Percentiles rank a stretch among this genome's conserved stretches.
Evolutionary conservation across 2,888 invertebrate genomes (phyloP).

Genomic region (Ormyrus pomaceus): DNA sequence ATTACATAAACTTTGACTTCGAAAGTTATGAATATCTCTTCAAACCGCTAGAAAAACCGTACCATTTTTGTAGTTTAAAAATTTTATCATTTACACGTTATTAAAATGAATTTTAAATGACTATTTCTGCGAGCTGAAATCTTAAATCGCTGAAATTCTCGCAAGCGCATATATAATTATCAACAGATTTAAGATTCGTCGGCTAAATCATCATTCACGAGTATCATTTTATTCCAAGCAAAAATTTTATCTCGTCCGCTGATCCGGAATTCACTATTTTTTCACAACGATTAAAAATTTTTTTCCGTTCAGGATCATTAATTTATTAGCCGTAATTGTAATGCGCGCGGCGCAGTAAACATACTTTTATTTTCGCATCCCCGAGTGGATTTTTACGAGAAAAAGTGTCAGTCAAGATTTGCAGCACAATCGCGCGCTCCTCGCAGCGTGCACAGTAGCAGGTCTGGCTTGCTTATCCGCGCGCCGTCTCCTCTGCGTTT

Average conservation of each 20-base stretch:
- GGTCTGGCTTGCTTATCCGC: conserved; percentile 22
- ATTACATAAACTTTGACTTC: too few relatives aligned
- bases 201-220: conserved; percentile 30
- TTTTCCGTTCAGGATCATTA: background rate
- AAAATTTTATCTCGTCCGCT: background rate
- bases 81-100: too few relatives aligned
- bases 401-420: conserved; percentile 12
- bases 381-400: background rate
- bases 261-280: too few relatives aligned
- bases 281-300: background rate
- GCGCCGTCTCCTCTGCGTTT: conserved; percentile 32
- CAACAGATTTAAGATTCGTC: background rate
- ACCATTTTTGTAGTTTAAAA: too few relatives aligned
- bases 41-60: too few relatives aligned
- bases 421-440: background rate
- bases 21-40: too few relatives aligned
- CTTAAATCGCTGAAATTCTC: background rate
- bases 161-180: conserved; percentile 2
- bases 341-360: background rate
- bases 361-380: background rate
- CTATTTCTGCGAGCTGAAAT: background rate
- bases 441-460: background rate
- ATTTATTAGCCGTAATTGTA: background rate
- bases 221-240: background rate
- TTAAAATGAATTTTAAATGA: too few relatives aligned